phyloP scores from a whole-genome alignment of 2,888 invertebrate species.

The Melanostoma mellinum region DNA sequence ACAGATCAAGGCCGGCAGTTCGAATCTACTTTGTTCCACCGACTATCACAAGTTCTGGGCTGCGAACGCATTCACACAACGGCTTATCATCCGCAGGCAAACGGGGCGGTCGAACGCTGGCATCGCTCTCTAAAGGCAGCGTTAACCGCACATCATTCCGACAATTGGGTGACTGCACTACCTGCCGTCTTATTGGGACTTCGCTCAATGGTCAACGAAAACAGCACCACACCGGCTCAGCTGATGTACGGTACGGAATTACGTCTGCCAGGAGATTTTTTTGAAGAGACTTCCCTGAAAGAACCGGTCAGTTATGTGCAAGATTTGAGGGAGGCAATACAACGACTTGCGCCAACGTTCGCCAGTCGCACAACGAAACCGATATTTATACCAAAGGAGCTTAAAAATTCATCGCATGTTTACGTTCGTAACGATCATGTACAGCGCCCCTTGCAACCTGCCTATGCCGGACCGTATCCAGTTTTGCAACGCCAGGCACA shows the following conservation, averaged over 20 bases:
- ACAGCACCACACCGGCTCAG: conserved; percentile 6
- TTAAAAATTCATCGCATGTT: conserved; percentile 18
- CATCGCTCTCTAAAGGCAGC: conserved; percentile 80
- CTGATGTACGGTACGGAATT: conserved; percentile 15
- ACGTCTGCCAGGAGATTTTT: conserved; percentile 15
- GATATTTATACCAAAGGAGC: conserved; percentile 17
- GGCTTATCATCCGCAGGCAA: conserved; percentile 78
- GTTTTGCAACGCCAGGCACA: conserved; percentile 19
- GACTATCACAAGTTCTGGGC: conserved; percentile 74
- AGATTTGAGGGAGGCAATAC: conserved; percentile 19
- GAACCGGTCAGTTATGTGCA: conserved; percentile 15
- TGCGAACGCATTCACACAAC: conserved; percentile 75
- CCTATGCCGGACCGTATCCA: conserved; percentile 16
- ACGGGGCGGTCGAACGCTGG: conserved; percentile 79
- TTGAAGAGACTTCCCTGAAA: background rate
- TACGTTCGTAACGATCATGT: conserved; percentile 30
- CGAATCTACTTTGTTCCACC: conserved; percentile 76
- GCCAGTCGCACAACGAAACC: conserved; percentile 14
- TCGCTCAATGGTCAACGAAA: conserved; percentile 30
- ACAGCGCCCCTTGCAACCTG: conserved; percentile 19
- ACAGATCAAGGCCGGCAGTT: conserved; percentile 79
- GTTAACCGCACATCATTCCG: conserved; percentile 71
- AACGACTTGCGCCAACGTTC: conserved; percentile 2
- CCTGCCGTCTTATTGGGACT: conserved; percentile 25
- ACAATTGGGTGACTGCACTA: conserved; percentile 73